These are phyloP conservation scores for Corydoras sp. DNA, from an alignment of 2,113 vertebrate genomes.

Conservation along the genomic window DNA sequence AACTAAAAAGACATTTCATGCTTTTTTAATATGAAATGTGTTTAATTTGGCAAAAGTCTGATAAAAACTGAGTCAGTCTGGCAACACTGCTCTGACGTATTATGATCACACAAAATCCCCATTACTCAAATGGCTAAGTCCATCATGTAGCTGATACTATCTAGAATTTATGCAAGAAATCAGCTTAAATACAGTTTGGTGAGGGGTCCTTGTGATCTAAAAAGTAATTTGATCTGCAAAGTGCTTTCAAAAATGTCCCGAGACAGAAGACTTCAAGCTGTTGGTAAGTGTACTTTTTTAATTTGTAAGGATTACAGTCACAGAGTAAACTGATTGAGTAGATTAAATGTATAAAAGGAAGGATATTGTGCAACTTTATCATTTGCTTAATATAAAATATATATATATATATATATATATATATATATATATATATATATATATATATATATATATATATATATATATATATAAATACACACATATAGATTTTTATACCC, in stretches of 20 bases:
- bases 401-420: neutral
- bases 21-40: too few species aligned
- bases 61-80: neutral
- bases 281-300: slow-evolving; percentile 16
- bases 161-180: slow-evolving; percentile 6
- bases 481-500: too few species aligned
- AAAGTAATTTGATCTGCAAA: neutral
- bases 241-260: slow-evolving; percentile 1
- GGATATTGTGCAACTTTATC: neutral
- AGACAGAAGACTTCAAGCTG: neutral
- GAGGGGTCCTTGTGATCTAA: neutral
- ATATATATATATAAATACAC: too few species aligned
- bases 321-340: neutral
- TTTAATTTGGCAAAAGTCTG: too few species aligned
- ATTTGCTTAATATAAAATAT: neutral
- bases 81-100: neutral
- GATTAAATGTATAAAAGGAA: neutral
- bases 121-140: neutral
- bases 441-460: too few species aligned
- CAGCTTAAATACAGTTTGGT: slow-evolving; percentile 24
- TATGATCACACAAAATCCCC: neutral
- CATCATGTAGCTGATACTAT: slow-evolving; percentile 3
- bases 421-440: too few species aligned
- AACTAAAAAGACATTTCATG: too few species aligned
- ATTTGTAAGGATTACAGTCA: neutral